Percentiles rank a stretch among this genome's conserved stretches.
Evolutionary conservation across 2,113 vertebrate species (phyloP).

Genomic region (Catharus minimus): DNA sequence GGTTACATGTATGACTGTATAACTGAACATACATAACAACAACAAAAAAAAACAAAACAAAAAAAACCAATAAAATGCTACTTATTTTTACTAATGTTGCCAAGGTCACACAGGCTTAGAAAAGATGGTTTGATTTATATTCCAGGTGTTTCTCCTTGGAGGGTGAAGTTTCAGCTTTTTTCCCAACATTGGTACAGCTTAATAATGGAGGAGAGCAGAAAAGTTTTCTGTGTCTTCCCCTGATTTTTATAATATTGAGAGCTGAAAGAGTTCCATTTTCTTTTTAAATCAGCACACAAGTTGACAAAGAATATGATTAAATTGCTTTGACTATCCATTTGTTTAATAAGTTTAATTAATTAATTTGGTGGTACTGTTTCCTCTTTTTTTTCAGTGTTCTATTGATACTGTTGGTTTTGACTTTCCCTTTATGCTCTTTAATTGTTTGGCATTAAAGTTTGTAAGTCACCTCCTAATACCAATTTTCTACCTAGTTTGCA

Average conservation of each 20-base stretch:
- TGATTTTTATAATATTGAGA: not conserved
- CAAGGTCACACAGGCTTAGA: not conserved
- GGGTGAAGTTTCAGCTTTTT: not conserved
- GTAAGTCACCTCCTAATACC: not conserved
- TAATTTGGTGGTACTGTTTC: not conserved
- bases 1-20: fast-evolving
- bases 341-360: not conserved
- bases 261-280: fast-evolving
- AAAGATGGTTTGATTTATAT: not conserved
- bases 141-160: not conserved
- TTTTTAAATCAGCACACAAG: not conserved
- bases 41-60: not conserved
- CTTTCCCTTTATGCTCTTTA: not conserved
- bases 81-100: not conserved
- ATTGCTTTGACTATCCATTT: not conserved
- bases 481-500: not conserved
- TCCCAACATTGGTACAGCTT: not conserved
- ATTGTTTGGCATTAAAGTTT: not conserved
- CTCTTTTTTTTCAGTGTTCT: not conserved
- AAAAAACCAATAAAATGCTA: not conserved
- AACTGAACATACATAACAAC: not conserved
- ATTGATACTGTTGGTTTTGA: not conserved
- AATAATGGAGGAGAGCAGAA: not conserved
- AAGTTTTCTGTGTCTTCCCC: not conserved
- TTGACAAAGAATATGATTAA: not conserved